A percentile compares a stretch with the other conserved stretches of the same genome.
phyloP scores from a whole-genome alignment of 1,140 invertebrate genomes.

The Geopemphigus sp. region DNA sequence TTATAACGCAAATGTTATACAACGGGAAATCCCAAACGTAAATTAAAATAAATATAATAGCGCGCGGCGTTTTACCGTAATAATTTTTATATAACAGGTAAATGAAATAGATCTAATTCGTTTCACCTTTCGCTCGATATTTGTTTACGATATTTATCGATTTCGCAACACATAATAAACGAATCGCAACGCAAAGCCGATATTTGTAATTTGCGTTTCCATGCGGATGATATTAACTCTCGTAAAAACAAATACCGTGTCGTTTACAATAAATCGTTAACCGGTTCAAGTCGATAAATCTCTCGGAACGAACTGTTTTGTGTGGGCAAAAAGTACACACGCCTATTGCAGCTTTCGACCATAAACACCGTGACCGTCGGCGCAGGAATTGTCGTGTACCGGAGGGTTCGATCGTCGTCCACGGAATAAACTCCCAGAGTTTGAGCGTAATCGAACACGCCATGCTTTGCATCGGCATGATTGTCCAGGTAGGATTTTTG shows the following conservation, averaged over 20 bases:
- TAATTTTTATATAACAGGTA: slow-evolving; percentile 4
- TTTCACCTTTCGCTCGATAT: neutral
- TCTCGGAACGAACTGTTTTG: neutral
- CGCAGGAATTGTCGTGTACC: neutral
- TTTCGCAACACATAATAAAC: slow-evolving; percentile 9
- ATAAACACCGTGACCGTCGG: neutral
- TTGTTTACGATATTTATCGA: neutral
- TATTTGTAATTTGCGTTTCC: neutral
- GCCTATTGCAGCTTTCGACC: neutral
- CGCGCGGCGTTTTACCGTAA: neutral
- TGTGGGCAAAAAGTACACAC: neutral
- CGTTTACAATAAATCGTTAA: neutral
- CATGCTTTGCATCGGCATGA: no score
- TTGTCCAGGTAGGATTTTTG: neutral
- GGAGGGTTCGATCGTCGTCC: neutral
- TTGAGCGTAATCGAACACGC: no score
- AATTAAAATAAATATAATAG: neutral
- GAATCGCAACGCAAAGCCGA: neutral
- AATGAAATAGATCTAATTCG: neutral
- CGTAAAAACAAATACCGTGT: neutral
- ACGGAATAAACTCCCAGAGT: neutral
- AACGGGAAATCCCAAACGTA: neutral
- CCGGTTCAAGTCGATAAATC: neutral
- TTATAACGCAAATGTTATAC: neutral
- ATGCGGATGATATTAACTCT: neutral